Percentiles rank a stretch among this genome's conserved stretches.
phyloP scores from a whole-genome alignment of 1,140 invertebrate genomes.

The Brachionus asplanchnoidis region DNA sequence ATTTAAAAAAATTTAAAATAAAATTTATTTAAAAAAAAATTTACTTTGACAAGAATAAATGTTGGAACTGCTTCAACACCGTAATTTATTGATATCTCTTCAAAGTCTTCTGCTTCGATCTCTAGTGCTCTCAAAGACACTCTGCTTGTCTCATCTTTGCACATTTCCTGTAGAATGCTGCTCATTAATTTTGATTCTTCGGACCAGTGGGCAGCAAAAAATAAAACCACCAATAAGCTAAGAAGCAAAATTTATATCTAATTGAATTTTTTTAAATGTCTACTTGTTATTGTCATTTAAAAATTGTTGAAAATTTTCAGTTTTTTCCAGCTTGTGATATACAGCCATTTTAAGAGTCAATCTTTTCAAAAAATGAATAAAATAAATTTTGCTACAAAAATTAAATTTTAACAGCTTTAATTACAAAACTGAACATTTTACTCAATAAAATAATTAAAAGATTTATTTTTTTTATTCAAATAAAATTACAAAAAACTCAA shows the following conservation, averaged over 20 bases:
- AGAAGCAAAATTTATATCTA: neutral
- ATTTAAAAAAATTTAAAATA: neutral
- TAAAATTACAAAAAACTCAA: neutral
- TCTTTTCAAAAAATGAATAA: neutral
- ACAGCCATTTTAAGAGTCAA: neutral
- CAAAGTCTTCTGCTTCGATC: slow-evolving; percentile 26
- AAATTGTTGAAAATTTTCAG: slow-evolving; percentile 27
- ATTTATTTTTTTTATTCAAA: neutral
- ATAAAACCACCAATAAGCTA: slow-evolving; percentile 10
- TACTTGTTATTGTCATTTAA: neutral
- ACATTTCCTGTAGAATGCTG: slow-evolving; percentile 1
- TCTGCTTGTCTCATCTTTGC: slow-evolving; percentile 16
- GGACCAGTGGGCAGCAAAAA: slow-evolving; percentile 34
- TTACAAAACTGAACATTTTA: slow-evolving; percentile 1
- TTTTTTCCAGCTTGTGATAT: slow-evolving; percentile 21
- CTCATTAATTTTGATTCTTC: slow-evolving; percentile 37
- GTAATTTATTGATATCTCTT: slow-evolving; percentile 37
- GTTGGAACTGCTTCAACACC: slow-evolving; percentile 27
- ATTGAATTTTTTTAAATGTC: neutral
- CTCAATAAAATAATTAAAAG: neutral
- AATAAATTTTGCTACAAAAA: neutral
- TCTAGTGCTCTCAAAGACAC: neutral
- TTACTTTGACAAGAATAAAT: slow-evolving; percentile 12
- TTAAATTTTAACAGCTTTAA: neutral
- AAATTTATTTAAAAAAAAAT: neutral